Conservation (phyloP, 2,888 invertebrate species). For the Argyra leucocephala region DNA sequence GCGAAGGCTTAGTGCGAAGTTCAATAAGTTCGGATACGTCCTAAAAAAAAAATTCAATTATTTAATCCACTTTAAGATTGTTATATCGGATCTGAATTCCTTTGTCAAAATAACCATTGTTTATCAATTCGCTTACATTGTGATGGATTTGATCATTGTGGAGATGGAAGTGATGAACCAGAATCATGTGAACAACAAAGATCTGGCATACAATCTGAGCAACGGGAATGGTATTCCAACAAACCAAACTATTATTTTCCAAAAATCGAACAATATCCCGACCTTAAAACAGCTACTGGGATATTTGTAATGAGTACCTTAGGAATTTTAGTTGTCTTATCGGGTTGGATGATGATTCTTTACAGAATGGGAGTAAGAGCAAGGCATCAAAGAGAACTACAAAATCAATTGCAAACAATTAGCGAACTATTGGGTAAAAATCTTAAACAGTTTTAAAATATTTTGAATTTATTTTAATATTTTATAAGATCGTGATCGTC, state of each 20-base stretch:
- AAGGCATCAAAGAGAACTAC: slow-evolving; percentile 54
- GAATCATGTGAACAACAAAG: slow-evolving; percentile 49
- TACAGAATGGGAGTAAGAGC: slow-evolving; percentile 55
- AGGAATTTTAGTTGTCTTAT: slow-evolving; percentile 53
- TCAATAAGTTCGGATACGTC: no score
- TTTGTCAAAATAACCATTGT: slow-evolving; percentile 62
- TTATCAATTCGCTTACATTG: slow-evolving; percentile 57
- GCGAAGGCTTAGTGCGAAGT: no score
- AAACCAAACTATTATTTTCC: slow-evolving; percentile 65
- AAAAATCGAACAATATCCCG: slow-evolving; percentile 55
- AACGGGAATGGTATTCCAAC: slow-evolving; percentile 54
- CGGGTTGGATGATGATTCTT: slow-evolving; percentile 53
- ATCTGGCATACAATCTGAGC: slow-evolving; percentile 47
- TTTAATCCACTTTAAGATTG: slow-evolving; percentile 55
- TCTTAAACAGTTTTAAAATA: not conserved
- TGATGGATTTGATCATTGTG: slow-evolving; percentile 69
- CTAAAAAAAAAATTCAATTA: no score
- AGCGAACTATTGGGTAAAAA: slow-evolving; percentile 55
- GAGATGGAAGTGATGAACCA: slow-evolving; percentile 61
- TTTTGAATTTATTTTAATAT: slow-evolving; percentile 40
- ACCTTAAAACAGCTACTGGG: slow-evolving; percentile 55
- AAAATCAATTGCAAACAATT: slow-evolving; percentile 57
- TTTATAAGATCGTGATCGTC: slow-evolving; percentile 41
- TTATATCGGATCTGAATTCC: slow-evolving; percentile 56
- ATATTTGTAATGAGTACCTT: slow-evolving; percentile 56